These are phyloP conservation scores for Acronicta alni DNA, from an alignment of 2,888 invertebrate species.

Conservation along the genomic window DNA sequence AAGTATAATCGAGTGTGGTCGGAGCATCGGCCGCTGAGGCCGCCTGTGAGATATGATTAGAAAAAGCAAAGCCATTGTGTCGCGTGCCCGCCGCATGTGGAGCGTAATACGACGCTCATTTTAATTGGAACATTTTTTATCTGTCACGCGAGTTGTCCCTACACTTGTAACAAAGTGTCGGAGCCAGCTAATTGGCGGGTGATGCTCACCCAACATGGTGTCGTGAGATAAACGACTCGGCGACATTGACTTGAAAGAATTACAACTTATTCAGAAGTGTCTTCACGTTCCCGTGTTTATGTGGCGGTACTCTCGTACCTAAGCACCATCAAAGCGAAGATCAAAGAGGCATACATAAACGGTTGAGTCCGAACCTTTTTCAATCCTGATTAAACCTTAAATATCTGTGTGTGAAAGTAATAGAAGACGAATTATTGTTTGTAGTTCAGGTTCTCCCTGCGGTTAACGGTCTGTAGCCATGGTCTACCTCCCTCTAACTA, in stretches of 20 bases:
- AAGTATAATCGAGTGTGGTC: conserved; percentile 26
- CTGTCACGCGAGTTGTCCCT: conserved; percentile 70
- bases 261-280: conserved; percentile 47
- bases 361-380: conserved; percentile 11
- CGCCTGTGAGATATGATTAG: conserved; percentile 61
- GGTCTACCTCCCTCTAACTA: not conserved
- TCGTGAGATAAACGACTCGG: conserved; percentile 63
- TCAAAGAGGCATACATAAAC: conserved; percentile 7
- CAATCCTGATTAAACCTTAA: not conserved
- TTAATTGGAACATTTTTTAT: conserved; percentile 80
- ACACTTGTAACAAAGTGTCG: conserved; percentile 65
- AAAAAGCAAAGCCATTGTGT: conserved; percentile 72
- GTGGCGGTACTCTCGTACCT: conserved; percentile 9
- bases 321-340: conserved; percentile 22
- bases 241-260: conserved; percentile 58
- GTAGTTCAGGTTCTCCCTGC: not conserved
- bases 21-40: conserved; percentile 30
- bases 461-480: not conserved
- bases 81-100: conserved; percentile 75
- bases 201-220: conserved; percentile 66
- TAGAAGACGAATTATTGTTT: not conserved
- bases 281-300: conserved; percentile 50
- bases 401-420: not conserved
- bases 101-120: conserved; percentile 73
- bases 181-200: conserved; percentile 70